These are phyloP conservation scores for Plodia interpunctella DNA, from an alignment of 1,140 invertebrate genomes.

Conservation along the genomic window DNA sequence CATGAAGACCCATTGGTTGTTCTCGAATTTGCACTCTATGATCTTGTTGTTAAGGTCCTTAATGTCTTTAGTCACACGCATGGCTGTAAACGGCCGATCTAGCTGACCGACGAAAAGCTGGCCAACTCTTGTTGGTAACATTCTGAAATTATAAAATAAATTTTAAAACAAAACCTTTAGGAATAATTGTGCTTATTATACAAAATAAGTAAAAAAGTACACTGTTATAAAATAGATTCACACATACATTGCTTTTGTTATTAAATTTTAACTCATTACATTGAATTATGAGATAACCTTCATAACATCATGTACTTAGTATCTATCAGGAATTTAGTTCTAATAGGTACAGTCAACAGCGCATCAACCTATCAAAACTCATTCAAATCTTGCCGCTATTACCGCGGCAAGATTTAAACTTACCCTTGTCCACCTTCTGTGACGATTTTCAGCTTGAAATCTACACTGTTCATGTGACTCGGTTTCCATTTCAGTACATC, in stretches of 20 bases:
- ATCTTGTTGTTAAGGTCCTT: conserved; percentile 94
- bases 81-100: conserved; percentile 81
- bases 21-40: conserved; percentile 93
- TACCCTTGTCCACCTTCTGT: conserved; percentile 85
- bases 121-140: conserved; percentile 85
- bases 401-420: conserved; percentile 33
- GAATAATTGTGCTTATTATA: no score
- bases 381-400: no score
- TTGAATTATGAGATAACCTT: no score
- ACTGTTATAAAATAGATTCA: no score
- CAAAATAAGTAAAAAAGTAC: no score
- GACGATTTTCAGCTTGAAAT: conserved; percentile 93
- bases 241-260: no score
- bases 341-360: no score
- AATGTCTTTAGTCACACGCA: conserved; percentile 87
- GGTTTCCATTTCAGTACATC: conserved; percentile 99
- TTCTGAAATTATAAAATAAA: no score
- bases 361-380: no score
- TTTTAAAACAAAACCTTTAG: conserved; percentile 25
- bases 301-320: no score
- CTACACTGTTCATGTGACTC: conserved; percentile 93
- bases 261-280: no score
- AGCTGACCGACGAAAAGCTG: conserved; percentile 88
- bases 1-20: conserved; percentile 94
- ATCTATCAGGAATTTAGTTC: no score